Base-by-base conservation (phyloP, 2,888 invertebrate species). In the Perdita meconis region DNA sequence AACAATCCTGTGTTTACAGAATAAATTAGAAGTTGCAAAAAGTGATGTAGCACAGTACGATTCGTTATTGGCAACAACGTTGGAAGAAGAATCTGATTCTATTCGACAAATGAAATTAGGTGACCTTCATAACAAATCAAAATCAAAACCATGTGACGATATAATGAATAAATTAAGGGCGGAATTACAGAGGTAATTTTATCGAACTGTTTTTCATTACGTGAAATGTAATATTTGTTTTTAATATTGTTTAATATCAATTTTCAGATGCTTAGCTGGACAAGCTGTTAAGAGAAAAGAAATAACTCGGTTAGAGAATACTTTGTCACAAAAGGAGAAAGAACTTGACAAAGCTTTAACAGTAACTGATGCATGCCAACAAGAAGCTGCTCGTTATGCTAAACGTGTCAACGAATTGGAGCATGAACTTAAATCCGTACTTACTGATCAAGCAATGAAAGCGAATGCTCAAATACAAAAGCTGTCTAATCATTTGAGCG, bases 201-300 rank as follows among this genome's bases (percentile, higher is more conserved):
- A 5, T 38, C 0, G 26, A 61, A 34, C 3, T 19, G 36, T 26
- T 30, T 24, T 53, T 24, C 40, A 30, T 30, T 26, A 19, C 8
- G 8, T 65, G 34, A 63, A 19, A 56, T 34, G 10, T 12, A 26
- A 55, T 5, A 19, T 22, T 38, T 44, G 26, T 44, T 50, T 86
- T 93, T 19, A 47, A 50, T 26, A n/a, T 34, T 22, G 36, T 57
- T n/a, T n/a, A 5, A 30, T 59, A 30, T 51, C 40, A 22, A 60
- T 67, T 69, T 60, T 86, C 57, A 92, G 93, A 34, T 93, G 93
- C 22, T 85, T 94, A 19, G 90, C 90, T 16, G 92, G 92, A 22
- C 92, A 93, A 50, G 93, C 93, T 65, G 86, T 87, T 1, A 94
- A 94, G 80, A 90, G 93, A n/a, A 94, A 94, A 73, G 93, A 94